Evolutionary conservation across 2,888 invertebrate species (phyloP).

Genomic region (Cetonia aurata): DNA sequence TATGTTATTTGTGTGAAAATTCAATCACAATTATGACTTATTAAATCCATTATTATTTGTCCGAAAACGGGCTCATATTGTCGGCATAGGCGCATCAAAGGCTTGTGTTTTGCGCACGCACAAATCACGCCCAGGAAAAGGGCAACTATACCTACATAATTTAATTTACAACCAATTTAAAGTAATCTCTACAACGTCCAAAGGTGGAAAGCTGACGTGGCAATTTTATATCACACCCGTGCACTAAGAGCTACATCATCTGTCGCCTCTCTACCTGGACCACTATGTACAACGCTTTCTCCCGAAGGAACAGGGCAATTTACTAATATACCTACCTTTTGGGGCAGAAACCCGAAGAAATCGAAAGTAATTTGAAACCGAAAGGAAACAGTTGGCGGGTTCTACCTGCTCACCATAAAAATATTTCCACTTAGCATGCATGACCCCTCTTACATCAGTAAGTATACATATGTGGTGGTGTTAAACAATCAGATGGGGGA

Average conservation of each 20-base stretch:
- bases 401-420: constrained; percentile 45
- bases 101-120: constrained; percentile 17
- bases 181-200: constrained; percentile 2
- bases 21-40: too few relatives aligned
- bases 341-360: constrained; percentile 46
- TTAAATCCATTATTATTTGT: too few relatives aligned
- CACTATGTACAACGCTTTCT: constrained; percentile 17
- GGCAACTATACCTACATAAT: not conserved
- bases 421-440: constrained; percentile 2
- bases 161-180: constrained; percentile 28
- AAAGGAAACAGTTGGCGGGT: constrained; percentile 46
- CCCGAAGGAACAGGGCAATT: not conserved
- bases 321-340: not conserved
- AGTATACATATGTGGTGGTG: not conserved
- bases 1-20: too few relatives aligned
- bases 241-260: constrained; percentile 11
- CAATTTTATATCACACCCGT: constrained; percentile 4
- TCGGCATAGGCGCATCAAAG: constrained; percentile 25
- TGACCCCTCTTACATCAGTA: constrained; percentile 5
- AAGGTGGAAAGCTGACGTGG: constrained; percentile 20
- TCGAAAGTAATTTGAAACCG: constrained; percentile 50
- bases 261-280: constrained; percentile 35
- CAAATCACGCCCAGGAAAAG: constrained; percentile 24
- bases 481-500: constrained; percentile 1
- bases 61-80: not conserved